These are phyloP conservation scores for Odontomachus brunneus DNA, from an alignment of 1,140 invertebrate genomes.

Conservation along the genomic window DNA sequence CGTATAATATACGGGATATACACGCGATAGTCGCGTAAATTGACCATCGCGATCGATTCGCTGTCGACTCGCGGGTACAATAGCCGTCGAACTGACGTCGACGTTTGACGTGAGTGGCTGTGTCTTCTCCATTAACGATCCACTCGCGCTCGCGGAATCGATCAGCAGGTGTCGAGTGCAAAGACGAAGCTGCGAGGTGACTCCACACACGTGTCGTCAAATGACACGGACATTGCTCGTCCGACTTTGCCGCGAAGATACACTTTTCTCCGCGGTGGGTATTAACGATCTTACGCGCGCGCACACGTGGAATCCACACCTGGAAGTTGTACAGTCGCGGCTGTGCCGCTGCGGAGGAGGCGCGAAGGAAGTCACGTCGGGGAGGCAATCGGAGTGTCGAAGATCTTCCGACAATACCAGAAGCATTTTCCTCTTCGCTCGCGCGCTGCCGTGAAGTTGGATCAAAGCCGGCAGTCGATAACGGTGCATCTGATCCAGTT, in stretches of 20 bases:
- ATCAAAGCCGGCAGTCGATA: slow-evolving; percentile 19
- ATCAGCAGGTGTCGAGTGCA: background rate
- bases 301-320: background rate
- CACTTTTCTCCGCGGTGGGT: background rate
- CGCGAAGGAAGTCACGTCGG: too few relatives aligned
- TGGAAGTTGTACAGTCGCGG: background rate
- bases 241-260: too few relatives aligned
- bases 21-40: background rate
- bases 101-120: background rate
- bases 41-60: too few relatives aligned
- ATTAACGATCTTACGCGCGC: background rate
- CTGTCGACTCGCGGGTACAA: background rate
- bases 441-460: background rate
- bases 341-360: too few relatives aligned
- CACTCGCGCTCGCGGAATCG: background rate
- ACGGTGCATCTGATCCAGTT: slow-evolving; percentile 31
- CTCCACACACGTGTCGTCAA: background rate
- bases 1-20: background rate
- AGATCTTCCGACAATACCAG: background rate
- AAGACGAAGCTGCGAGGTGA: background rate
- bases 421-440: background rate
- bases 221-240: too few relatives aligned
- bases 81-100: background rate
- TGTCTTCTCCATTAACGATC: background rate
- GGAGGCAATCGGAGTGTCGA: background rate